phyloP scores from a whole-genome alignment of 2,888 invertebrate species.

The Chorisops tibialis region DNA sequence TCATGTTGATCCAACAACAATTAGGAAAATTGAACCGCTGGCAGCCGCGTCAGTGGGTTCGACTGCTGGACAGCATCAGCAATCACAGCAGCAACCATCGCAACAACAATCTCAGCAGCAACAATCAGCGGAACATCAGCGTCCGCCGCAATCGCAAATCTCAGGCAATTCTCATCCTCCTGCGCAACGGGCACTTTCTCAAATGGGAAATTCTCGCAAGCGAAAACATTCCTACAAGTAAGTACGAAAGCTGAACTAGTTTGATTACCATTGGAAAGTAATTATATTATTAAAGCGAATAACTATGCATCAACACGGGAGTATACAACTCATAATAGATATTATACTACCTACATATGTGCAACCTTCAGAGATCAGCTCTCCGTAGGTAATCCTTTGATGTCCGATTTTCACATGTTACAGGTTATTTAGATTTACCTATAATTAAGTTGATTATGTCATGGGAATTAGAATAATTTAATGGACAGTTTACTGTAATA shows the following conservation, averaged over 20 bases:
- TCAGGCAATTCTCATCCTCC: slow-evolving; percentile 1
- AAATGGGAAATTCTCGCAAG: slow-evolving; percentile 45
- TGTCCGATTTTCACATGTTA: too few relatives aligned
- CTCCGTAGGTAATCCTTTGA: too few relatives aligned
- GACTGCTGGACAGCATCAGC: slow-evolving; percentile 15
- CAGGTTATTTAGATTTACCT: too few relatives aligned
- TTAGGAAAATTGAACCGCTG: slow-evolving; percentile 24
- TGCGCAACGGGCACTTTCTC: slow-evolving; percentile 21
- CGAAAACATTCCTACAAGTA: slow-evolving; percentile 56
- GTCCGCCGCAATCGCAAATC: background rate
- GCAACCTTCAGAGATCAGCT: too few relatives aligned
- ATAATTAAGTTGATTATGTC: too few relatives aligned
- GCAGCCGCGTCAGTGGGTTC: background rate
- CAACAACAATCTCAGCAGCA: slow-evolving; percentile 2
- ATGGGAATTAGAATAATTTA: too few relatives aligned
- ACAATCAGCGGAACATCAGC: slow-evolving; percentile 11
- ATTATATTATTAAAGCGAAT: too few relatives aligned
- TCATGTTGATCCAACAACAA: slow-evolving; percentile 29
- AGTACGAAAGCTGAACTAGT: slow-evolving; percentile 40
- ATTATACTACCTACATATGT: too few relatives aligned
- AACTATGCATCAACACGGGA: too few relatives aligned
- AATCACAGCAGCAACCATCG: background rate
- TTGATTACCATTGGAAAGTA: too few relatives aligned
- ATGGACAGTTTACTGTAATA: too few relatives aligned
- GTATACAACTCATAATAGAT: too few relatives aligned